Base-by-base conservation (phyloP, 2,888 invertebrate genomes). In the Poecilus cupreus region DNA sequence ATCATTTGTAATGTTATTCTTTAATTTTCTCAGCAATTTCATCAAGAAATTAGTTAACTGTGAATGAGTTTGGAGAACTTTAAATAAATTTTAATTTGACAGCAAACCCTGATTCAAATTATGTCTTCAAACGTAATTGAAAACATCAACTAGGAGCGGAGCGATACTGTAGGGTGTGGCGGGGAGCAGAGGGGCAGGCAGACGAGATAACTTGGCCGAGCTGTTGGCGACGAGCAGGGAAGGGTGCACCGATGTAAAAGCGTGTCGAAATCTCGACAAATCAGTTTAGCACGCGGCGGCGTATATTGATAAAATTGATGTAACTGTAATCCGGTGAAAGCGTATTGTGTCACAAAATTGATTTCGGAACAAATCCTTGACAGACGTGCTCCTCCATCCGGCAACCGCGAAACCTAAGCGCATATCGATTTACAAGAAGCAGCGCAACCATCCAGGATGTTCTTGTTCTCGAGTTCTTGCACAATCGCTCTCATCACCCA, bases 271-370 rank as follows among this genome's bases (percentile, higher is more conserved):
- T 80, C 80, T 80, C 54, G 57, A 72, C 80, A 80, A 80, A 80
- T 72, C 80, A 80, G 80, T 80, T 80, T 80, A 80, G 54, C 43
- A 43, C 20, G 39, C 39, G 37, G 32, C 43, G 72, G 54, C 72
- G 80, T 80, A 57, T 80, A 72, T 80, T 80, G 80, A 80, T 80
- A 80, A 80, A 80, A 80, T 80, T 80, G 80, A 80, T 72, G 80
- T 80, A 80, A 80, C 80, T 80, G 80, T 80, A 80, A 80, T 80
- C 80, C 80, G 39, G 22, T 72, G 80, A 80, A 72, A 80, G 80
- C 72, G 80, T 80, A 80, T 80, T 80, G 80, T 80, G 72, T 80
- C 80, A 80, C 80, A 80, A 80, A 80, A 80, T 80, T 80, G 80
- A 80, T 80, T 80, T 80, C 72, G 80, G 80, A 80, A 80, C 80